A percentile compares a stretch with the other conserved stretches of the same genome.
Conservation (phyloP, 2,888 invertebrate species). For the Epinotia nisella region DNA sequence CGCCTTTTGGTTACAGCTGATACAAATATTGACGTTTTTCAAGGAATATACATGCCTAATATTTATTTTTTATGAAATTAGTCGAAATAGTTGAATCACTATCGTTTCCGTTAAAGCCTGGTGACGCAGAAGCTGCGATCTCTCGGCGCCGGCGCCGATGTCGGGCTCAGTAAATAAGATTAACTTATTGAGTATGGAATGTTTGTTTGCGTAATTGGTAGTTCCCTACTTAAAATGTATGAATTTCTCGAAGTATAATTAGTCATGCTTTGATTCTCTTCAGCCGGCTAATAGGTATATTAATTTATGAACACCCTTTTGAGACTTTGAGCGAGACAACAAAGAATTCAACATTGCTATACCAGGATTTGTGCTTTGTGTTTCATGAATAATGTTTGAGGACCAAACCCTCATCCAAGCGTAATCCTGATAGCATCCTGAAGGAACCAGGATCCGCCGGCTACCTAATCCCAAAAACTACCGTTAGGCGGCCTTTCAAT, state of each 20-base stretch:
- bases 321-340: no score
- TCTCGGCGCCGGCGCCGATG: conserved; percentile 31
- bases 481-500: no score
- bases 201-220: conserved; percentile 27
- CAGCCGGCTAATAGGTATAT: no score
- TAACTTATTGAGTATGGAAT: conserved; percentile 31
- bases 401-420: no score
- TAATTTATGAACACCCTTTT: no score
- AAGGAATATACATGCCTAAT: conserved; percentile 52
- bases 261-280: no score
- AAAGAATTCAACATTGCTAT: no score
- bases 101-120: conserved; percentile 25
- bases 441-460: no score
- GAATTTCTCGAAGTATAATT: not conserved
- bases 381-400: no score
- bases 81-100: conserved; percentile 47
- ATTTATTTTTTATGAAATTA: conserved; percentile 61
- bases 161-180: conserved; percentile 32
- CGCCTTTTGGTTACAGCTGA: conserved; percentile 55
- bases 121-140: conserved; percentile 33
- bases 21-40: conserved; percentile 61
- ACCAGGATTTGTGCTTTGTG: no score
- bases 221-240: conserved; percentile 4
- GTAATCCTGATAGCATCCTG: no score
- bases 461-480: no score